Evolutionary conservation across 2,888 invertebrate species (phyloP).

Genomic region (Eristalinus sepulchralis): DNA sequence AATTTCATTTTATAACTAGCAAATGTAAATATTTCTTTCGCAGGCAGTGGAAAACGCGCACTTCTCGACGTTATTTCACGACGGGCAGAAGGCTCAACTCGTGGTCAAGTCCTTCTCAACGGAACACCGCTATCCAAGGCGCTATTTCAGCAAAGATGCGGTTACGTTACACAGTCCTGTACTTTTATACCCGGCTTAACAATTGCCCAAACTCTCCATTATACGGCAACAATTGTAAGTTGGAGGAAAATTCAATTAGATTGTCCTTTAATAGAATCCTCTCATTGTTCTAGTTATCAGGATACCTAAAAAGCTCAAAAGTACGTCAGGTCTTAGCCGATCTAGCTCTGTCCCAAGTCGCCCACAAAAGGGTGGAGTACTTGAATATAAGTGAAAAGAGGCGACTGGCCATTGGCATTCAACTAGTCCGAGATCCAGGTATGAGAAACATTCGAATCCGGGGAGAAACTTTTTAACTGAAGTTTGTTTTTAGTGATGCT

Average conservation of each 20-base stretch:
- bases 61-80: conserved; percentile 95
- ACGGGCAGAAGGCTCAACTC: conserved; percentile 89
- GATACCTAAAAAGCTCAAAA: conserved; percentile 90
- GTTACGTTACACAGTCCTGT: conserved; percentile 93
- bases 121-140: conserved; percentile 91
- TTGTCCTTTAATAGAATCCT: too few species aligned
- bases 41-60: conserved; percentile 96
- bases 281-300: conserved; percentile 83
- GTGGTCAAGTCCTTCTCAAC: conserved; percentile 94
- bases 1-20: not conserved
- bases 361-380: conserved; percentile 90
- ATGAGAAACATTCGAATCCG: not conserved
- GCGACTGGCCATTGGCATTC: conserved; percentile 94
- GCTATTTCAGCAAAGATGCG: conserved; percentile 92
- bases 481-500: conserved; percentile 86
- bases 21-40: not conserved
- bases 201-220: conserved; percentile 91
- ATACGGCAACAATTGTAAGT: conserved; percentile 89
- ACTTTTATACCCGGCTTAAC: conserved; percentile 92
- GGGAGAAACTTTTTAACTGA: not conserved
- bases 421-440: conserved; percentile 97
- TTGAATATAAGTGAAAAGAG: conserved; percentile 94
- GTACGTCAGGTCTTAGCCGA: conserved; percentile 96
- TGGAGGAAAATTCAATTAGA: not conserved
- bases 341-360: conserved; percentile 94